Base-by-base conservation (phyloP, 2,888 invertebrate species). In the Pecten maximus region DNA sequence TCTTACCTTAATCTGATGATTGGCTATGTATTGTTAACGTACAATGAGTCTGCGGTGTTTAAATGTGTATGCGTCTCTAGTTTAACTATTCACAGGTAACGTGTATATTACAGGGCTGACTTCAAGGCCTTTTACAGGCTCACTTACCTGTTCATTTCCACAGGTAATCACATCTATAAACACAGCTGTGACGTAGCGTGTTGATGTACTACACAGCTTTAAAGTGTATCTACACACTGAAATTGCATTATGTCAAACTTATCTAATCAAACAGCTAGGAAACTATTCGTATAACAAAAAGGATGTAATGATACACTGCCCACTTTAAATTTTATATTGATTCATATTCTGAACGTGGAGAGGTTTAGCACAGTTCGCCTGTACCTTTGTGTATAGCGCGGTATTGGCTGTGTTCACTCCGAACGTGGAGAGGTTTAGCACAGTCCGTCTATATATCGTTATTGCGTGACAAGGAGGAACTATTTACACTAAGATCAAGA, bases 1-100 rank as follows among this genome's bases (percentile, higher is more conserved):
- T n/a, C 12, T n/a, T 60, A 60, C 19, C 19, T 74, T 74, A 74
- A 74, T 74, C 74, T 74, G 74, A 74, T 74, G 74, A 74, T 74
- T 74, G 74, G 74, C 74, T 74, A 35, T 74, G 74, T 74, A 74
- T 74, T 74, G 35, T 74, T 35, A 10, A 0, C 35, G 6, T 74
- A 74, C 74, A 74, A 35, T 35, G 74, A 28, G 74, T 8, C 74
- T 74, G 28, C 10, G 74, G 35, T 28, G 35, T 35, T 54, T 74
- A 74, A 44, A 74, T 10, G 74, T 74, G 74, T 74, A 74, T 8
- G 23, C 74, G 74, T 74, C 74, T 74, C 74, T 35, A 19, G 23
- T 74, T 74, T 74, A 28, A 74, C 74, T 35, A 74, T 74, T 74
- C 74, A 74, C 74, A 74, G 74, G 35, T 74, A 74, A 35, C 10